Conservation (phyloP, 1,140 invertebrate species). For the Euwallacea similis region DNA sequence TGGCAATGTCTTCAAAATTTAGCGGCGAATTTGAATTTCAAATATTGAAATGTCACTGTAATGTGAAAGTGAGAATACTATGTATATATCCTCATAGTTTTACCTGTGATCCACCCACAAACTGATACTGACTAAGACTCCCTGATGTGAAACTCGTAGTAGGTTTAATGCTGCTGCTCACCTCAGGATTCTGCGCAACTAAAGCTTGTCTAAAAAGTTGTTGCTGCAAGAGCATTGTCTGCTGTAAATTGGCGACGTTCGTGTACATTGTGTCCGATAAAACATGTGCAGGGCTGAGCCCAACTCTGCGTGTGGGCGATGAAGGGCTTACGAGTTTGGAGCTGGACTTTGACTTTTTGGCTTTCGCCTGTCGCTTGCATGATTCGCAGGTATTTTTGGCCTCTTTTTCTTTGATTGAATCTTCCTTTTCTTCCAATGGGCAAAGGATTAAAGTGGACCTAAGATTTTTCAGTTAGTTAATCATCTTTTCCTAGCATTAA, state of each 20-base stretch:
- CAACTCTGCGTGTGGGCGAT: conserved; percentile 46
- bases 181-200: conserved; percentile 46
- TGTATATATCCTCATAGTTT: no score
- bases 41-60: no score
- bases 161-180: conserved; percentile 46
- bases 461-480: background rate
- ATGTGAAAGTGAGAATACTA: no score
- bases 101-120: conserved; percentile 25
- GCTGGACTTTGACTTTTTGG: conserved; percentile 44
- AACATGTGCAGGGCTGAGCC: conserved; percentile 43
- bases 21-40: no score
- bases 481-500: no score
- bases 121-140: conserved; percentile 62
- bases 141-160: conserved; percentile 58
- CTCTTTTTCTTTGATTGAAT: conserved; percentile 42
- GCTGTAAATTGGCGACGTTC: conserved; percentile 70
- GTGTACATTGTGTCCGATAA: conserved; percentile 70
- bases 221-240: conserved; percentile 73
- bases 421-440: conserved; percentile 48
- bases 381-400: conserved; percentile 40
- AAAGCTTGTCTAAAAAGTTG: conserved; percentile 67
- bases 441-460: conserved; percentile 56
- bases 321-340: conserved; percentile 44
- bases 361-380: conserved; percentile 43
- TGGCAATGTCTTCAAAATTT: no score